Percentiles rank a stretch among this genome's conserved stretches.
Evolutionary conservation across 2,888 invertebrate species (phyloP).

Genomic region (Tiphia femorata): DNA sequence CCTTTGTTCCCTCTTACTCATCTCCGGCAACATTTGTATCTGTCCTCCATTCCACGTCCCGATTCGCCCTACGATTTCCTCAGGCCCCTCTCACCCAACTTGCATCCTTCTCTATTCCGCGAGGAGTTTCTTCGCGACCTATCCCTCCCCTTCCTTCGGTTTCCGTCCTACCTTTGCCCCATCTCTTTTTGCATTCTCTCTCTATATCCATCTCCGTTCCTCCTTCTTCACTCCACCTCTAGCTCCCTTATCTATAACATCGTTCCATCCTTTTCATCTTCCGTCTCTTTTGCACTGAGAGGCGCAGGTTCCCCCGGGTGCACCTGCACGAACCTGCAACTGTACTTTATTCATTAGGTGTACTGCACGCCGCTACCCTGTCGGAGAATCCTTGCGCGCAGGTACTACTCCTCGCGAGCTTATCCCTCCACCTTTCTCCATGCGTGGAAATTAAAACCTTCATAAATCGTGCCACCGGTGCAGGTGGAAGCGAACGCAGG

Average conservation of each 20-base stretch:
- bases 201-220: slow-evolving; percentile 24
- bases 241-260: too few species aligned
- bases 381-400: not conserved
- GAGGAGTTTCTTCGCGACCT: not conserved
- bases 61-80: slow-evolving; percentile 34
- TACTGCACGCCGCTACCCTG: slow-evolving; percentile 1
- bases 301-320: slow-evolving; percentile 16
- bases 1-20: slow-evolving; percentile 51
- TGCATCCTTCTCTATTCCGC: not conserved
- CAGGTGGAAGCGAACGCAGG: too few species aligned
- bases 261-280: not conserved
- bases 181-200: not conserved
- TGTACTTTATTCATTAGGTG: slow-evolving; percentile 39
- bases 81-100: not conserved
- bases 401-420: not conserved
- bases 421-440: too few species aligned
- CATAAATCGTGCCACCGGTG: slow-evolving; percentile 15
- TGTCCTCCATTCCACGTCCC: slow-evolving; percentile 42
- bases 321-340: slow-evolving; percentile 27
- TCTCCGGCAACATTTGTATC: slow-evolving; percentile 55
- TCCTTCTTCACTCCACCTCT: not conserved
- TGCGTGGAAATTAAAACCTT: slow-evolving; percentile 19
- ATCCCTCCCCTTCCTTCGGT: too few species aligned
- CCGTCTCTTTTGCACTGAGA: not conserved
- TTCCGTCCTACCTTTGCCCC: too few species aligned